phyloP scores from a whole-genome alignment of 2,888 invertebrate genomes.

The Argyra leucocephala region DNA sequence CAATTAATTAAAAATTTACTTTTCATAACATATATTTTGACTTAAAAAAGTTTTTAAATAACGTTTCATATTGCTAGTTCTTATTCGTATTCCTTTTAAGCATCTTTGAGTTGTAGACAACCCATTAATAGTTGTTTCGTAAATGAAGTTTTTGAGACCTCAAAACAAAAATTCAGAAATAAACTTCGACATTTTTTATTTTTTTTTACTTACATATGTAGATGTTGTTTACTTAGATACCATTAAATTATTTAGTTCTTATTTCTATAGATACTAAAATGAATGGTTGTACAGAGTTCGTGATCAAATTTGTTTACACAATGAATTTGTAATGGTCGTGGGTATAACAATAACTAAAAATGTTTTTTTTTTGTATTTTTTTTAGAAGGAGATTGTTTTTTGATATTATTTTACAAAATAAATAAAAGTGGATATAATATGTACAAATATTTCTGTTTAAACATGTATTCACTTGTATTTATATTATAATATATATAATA shows the following conservation, averaged over 20 bases:
- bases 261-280: not conserved
- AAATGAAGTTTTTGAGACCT: too few species aligned
- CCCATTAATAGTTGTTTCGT: too few species aligned
- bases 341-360: not conserved
- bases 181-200: too few species aligned
- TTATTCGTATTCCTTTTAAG: too few species aligned
- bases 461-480: not conserved
- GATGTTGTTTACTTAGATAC: not conserved
- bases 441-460: not conserved
- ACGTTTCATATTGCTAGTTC: too few species aligned
- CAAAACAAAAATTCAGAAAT: too few species aligned
- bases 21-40: too few species aligned
- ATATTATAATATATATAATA: not conserved
- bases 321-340: conserved; percentile 4
- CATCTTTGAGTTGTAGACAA: too few species aligned
- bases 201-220: not conserved
- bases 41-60: too few species aligned
- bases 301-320: conserved; percentile 1
- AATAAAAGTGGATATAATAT: not conserved
- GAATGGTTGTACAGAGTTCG: not conserved
- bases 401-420: not conserved
- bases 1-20: too few species aligned
- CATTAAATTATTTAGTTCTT: not conserved
- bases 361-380: not conserved
- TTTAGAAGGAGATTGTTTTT: not conserved